Base-by-base conservation (phyloP, 1,140 invertebrate genomes). In the Eriocheir sinensis region DNA sequence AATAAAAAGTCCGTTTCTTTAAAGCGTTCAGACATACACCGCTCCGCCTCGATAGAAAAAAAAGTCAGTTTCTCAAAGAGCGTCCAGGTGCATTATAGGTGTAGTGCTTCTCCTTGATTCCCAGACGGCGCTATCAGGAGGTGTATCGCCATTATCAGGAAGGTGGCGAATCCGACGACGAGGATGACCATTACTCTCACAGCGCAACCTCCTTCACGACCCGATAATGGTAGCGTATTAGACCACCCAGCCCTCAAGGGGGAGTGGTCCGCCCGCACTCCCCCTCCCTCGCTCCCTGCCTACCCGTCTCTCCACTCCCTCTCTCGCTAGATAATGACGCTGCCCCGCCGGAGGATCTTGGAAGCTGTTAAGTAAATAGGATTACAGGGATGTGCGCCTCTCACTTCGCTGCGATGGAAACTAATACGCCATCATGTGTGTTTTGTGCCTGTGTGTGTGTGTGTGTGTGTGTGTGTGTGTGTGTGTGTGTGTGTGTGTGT, bases 381-480 rank as follows among this genome's bases (percentile, higher is more conserved):
- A 53, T 53, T 53, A 53, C 48, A 53, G 48, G 48, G 48, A 53
- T 53, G 48, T 21, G 9, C 8, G 9, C 48, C 48, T 53, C 21
- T 53, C 48, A 53, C 48, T 53, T 17, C 32, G n/a, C 81, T 85
- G 81, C 8, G 32, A 15, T 0, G 30, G 81, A 30, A 30, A 85
- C 36, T 40, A 30, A 41, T 38, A 41, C n/a, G 15, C n/a, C 36
- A 27, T 30, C 34, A 44, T 17, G 6, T 0, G 32, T 41, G 34
- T 41, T 32, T 89, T 17, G 6, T 0, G 32, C n/a, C 9, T 41
- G 86, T 89, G 34, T 89, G 40, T 89, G 40, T 44, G 40, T 89
- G 86, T 40, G 34, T 89, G 86, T 41, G 86, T 89, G 34, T 41
- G 86, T 89, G 40, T 89, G 86, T 30, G 9, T 89, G 86, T 89